Evolutionary conservation across 1,140 invertebrate species (phyloP).

Genomic region (Monomorium pharaonis): DNA sequence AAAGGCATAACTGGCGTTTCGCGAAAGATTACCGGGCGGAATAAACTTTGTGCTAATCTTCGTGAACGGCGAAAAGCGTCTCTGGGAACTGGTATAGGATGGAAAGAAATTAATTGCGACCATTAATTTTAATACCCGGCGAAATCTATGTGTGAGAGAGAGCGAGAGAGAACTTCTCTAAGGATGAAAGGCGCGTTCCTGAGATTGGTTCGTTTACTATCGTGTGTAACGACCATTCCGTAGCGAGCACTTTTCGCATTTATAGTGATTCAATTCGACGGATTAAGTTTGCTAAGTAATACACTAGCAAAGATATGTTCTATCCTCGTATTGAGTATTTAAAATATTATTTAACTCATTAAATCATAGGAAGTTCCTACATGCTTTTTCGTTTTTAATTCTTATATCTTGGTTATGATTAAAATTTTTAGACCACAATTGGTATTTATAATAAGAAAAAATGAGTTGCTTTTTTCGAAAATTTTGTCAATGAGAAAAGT

Average conservation of each 20-base stretch:
- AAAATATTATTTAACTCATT: neutral
- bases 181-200: constrained; percentile 20
- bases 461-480: no score
- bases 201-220: constrained; percentile 48
- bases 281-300: constrained; percentile 20
- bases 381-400: no score
- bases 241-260: constrained; percentile 29
- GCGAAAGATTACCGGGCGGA: neutral
- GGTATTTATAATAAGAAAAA: no score
- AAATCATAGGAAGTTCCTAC: no score
- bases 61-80: neutral
- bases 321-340: constrained; percentile 1
- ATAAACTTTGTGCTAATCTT: constrained; percentile 23
- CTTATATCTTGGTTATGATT: no score
- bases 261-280: constrained; percentile 42
- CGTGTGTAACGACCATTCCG: constrained; percentile 10
- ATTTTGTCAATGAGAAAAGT: no score
- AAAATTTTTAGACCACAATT: no score
- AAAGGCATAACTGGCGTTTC: constrained; percentile 1
- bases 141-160: constrained; percentile 40
- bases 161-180: neutral
- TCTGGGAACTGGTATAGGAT: neutral
- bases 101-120: constrained; percentile 47
- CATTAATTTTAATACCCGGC: constrained; percentile 48
- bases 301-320: neutral